Percentiles rank a stretch among this genome's conserved stretches.
Evolutionary conservation across 2,113 vertebrate species (phyloP).

Genomic region (Microcebus murinus): DNA sequence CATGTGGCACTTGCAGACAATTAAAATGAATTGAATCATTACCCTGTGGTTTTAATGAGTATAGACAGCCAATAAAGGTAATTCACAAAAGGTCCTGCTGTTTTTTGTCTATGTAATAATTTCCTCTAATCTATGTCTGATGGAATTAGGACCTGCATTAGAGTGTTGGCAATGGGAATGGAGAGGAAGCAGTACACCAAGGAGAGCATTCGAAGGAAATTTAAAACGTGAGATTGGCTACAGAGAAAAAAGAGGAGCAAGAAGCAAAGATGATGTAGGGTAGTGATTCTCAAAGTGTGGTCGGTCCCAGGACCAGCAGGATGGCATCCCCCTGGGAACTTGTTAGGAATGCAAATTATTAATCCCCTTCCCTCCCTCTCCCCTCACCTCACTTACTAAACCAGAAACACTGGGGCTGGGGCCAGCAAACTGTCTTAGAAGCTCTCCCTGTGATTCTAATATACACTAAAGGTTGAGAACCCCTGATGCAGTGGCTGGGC

Average conservation of each 20-base stretch:
- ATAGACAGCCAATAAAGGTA: background rate
- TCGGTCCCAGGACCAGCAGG: background rate
- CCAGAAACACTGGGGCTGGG: background rate
- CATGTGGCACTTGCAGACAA: background rate
- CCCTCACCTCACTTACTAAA: background rate
- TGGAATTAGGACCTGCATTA: background rate
- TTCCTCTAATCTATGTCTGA: background rate
- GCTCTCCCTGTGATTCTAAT: background rate
- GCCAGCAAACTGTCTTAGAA: background rate
- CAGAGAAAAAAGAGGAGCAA: background rate
- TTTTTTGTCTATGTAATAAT: background rate
- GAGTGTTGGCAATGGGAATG: background rate
- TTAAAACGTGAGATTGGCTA: background rate
- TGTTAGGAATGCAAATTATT: background rate
- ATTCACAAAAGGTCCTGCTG: background rate
- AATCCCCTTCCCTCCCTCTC: background rate
- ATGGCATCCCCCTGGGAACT: background rate
- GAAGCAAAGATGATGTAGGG: background rate
- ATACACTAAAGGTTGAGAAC: background rate
- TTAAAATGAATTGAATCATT: conserved; percentile 16
- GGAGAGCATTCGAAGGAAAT: background rate
- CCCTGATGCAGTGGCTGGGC: background rate
- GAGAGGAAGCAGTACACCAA: background rate
- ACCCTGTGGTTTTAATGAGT: background rate
- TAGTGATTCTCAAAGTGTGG: background rate